Conservation (phyloP, 2,113 vertebrate species). For the Hippocampus zosterae region DNA sequence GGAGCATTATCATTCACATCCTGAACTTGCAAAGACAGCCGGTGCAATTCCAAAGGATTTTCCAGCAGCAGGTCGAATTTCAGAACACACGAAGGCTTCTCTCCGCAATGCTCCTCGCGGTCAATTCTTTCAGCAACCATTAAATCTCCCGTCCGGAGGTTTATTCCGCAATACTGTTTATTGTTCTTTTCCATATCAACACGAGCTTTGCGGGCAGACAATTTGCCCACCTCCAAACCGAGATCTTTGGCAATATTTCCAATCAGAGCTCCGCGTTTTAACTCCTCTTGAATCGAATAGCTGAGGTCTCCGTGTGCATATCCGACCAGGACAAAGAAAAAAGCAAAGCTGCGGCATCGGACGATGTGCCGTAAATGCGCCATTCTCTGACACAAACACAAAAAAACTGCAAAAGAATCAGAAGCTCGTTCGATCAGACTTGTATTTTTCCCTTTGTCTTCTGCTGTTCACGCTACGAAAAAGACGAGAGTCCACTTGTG, state of each 20-base stretch:
- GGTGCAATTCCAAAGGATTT: slow-evolving; percentile 61
- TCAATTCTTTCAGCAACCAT: slow-evolving; percentile 71
- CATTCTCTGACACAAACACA: not conserved
- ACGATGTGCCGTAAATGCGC: not conserved
- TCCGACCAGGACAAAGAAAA: slow-evolving; percentile 34
- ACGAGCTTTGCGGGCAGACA: slow-evolving; percentile 64
- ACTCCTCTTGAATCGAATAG: slow-evolving; percentile 74
- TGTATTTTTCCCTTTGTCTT: not conserved
- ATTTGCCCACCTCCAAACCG: slow-evolving; percentile 54
- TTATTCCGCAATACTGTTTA: slow-evolving; percentile 51
- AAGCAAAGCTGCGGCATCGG: slow-evolving; percentile 8
- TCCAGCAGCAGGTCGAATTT: slow-evolving; percentile 69
- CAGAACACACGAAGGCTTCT: slow-evolving; percentile 60
- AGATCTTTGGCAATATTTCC: slow-evolving; percentile 76
- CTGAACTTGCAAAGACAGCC: slow-evolving; percentile 62
- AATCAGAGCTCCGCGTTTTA: slow-evolving; percentile 71
- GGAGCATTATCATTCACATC: slow-evolving; percentile 80
- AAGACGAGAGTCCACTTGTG: not conserved
- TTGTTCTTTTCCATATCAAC: slow-evolving; percentile 48
- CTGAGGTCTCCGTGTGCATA: slow-evolving; percentile 53
- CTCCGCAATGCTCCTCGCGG: slow-evolving; percentile 73
- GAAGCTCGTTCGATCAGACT: slow-evolving; percentile 11
- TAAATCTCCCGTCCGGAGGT: slow-evolving; percentile 66
- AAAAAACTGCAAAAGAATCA: not conserved
- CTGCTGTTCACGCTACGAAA: not conserved